Evolutionary conservation across 2,113 vertebrate species (phyloP).

Genomic region (Cynoglossus semilaevis): DNA sequence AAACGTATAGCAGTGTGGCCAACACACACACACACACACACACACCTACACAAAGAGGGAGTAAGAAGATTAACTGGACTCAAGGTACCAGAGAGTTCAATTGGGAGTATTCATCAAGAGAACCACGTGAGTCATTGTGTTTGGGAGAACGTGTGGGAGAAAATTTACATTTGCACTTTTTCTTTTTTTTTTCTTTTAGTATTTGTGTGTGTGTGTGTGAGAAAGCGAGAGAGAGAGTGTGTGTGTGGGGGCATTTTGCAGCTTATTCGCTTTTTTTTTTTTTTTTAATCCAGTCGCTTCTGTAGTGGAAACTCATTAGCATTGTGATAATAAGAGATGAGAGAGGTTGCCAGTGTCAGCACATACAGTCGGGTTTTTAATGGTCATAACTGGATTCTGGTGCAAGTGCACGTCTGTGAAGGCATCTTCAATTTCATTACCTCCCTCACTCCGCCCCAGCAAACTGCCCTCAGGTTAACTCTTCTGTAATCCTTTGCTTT

Average conservation of each 20-base stretch:
- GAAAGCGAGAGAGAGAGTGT: no score
- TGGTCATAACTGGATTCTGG: constrained; percentile 15
- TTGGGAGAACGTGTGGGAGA: constrained; percentile 22
- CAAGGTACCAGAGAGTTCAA: constrained; percentile 11
- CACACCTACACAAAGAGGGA: not conserved
- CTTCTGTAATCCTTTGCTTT: no score
- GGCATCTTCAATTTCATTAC: constrained; percentile 12
- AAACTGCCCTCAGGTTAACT: no score
- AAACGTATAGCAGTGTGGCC: not conserved
- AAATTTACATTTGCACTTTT: constrained; percentile 38
- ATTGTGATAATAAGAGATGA: constrained; percentile 60
- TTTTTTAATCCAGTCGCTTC: constrained; percentile 43
- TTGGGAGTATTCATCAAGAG: constrained; percentile 7
- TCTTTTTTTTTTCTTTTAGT: constrained; percentile 22
- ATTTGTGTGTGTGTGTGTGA: constrained; percentile 12
- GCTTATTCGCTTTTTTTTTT: constrained; percentile 37
- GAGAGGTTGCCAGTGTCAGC: constrained; percentile 61
- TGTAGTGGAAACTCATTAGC: constrained; percentile 57
- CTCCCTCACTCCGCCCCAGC: no score
- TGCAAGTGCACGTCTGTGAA: constrained; percentile 1
- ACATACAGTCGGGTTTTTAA: constrained; percentile 29
- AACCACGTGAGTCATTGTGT: constrained; percentile 27
- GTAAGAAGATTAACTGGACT: constrained; percentile 11
- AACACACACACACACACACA: not conserved
- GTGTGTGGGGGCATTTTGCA: constrained; percentile 35